Conservation (phyloP, 2,113 vertebrate species). For the Rhabdomys dilectus region DNA sequence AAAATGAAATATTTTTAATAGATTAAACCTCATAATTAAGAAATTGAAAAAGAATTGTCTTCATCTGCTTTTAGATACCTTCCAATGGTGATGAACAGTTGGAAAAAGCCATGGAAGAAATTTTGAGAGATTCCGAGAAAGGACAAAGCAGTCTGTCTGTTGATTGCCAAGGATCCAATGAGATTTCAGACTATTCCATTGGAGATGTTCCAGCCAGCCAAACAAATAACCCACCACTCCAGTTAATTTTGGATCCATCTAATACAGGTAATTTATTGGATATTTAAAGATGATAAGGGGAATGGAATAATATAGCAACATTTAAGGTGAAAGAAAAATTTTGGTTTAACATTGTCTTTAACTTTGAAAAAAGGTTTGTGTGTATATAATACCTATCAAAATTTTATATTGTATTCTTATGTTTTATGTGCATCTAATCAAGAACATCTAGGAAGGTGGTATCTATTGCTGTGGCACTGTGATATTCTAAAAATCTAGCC, state of each 20-base stretch:
- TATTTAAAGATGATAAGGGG: background rate
- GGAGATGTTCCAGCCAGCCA: constrained; percentile 73
- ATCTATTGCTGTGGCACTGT: background rate
- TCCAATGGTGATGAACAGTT: constrained; percentile 94
- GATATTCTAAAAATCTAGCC: background rate
- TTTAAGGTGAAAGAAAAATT: constrained; percentile 44
- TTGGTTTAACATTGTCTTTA: background rate
- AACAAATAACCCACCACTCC: constrained; percentile 80
- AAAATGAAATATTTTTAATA: constrained; percentile 55
- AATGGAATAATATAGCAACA: constrained; percentile 42
- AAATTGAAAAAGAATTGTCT: constrained; percentile 57
- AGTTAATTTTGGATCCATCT: constrained; percentile 87
- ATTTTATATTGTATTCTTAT: background rate
- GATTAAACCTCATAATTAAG: background rate
- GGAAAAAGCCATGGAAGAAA: constrained; percentile 96
- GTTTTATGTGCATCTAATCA: background rate
- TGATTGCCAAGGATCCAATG: background rate
- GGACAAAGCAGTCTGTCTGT: constrained; percentile 65
- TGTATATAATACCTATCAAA: background rate
- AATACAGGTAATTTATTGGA: constrained; percentile 82
- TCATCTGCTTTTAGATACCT: constrained; percentile 89
- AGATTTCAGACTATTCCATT: constrained; percentile 67
- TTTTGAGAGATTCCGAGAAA: constrained; percentile 91
- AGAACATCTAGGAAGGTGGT: background rate
- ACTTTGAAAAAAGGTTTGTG: background rate